Base-by-base conservation (phyloP, 2,113 vertebrate species). In the Lasiurus borealis region DNA sequence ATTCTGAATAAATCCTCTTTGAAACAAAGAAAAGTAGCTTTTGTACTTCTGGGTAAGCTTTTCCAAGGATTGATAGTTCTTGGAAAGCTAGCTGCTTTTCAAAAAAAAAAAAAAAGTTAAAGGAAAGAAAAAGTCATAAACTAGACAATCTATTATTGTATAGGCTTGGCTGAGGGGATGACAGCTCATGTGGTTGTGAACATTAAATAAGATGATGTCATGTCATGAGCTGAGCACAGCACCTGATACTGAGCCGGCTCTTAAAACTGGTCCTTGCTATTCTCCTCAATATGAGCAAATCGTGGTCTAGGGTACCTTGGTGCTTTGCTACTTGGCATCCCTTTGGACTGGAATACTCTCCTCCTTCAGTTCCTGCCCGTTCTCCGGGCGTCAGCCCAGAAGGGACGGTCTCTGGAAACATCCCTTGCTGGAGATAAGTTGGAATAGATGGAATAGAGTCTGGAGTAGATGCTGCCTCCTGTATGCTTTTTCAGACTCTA, bases 51-150 rank as follows among this genome's bases (percentile, higher is more conserved):
- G 44, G 27, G 27, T 83, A 94, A 84, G 31, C 11, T 95, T 95
- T 93, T 54, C 88, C 29, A 94, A 93, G 54, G 52, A 71, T 36
- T 71, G 86, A 54, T 21, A 73, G 44, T 69, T 50, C 54, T 94
- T 91, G 36, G 83, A 89, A 87, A 77, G 34, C 21, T 68, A 44
- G 25, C 10, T 93, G 40, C 46, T 94, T 95, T 95, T 88, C 59
- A n/a, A n/a, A 31, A 19, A 27, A 44, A 50, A 34, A 16, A 27
- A 50, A 50, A 40, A 16, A 25, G 44, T n/a, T 84, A 80, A 89
- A 90, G 25, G 62, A 76, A 82, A 40, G 23, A 52, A 36, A 80
- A 71, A 59, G 59, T 64, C 29, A 34, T 48, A 44, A 50, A 21
- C 27, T 57, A 8, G 68, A 73, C 69, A 19, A 34, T 50, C 25